Evolutionary conservation across 2,888 invertebrate genomes (phyloP).

Genomic region (Lithophane semibrunnea): DNA sequence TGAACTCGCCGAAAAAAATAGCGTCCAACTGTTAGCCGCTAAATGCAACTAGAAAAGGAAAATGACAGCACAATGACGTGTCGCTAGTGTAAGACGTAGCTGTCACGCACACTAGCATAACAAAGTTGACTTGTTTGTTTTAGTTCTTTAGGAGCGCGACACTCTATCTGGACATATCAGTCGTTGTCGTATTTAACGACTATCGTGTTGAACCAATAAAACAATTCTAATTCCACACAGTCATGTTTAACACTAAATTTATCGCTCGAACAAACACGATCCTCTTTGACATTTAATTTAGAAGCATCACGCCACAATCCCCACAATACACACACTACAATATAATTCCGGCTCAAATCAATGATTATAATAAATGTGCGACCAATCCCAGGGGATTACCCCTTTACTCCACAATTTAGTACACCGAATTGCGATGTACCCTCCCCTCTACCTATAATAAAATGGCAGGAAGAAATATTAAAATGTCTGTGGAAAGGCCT

Average conservation of each 20-base stretch:
- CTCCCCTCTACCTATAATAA: conserved; percentile 35
- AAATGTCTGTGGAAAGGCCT: conserved; percentile 41
- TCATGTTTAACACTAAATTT: conserved; percentile 46
- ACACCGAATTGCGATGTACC: conserved; percentile 47
- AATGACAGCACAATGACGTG: too few species aligned
- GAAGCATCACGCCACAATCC: conserved; percentile 35
- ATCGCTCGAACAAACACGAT: conserved; percentile 24
- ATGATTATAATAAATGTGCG: conserved; percentile 52
- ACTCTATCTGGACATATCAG: too few species aligned
- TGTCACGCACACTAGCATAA: too few species aligned
- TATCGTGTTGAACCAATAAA: conserved; percentile 15
- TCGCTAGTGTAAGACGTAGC: too few species aligned
- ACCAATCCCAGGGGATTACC: conserved; percentile 24
- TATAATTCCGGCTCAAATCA: conserved; percentile 55
- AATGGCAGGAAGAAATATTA: conserved; percentile 47
- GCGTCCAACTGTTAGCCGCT: too few species aligned
- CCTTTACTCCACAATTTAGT: conserved; percentile 49
- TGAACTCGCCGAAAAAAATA: too few species aligned
- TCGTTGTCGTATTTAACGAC: too few species aligned
- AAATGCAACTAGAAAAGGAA: too few species aligned
- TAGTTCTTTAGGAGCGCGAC: too few species aligned
- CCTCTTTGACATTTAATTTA: conserved; percentile 52
- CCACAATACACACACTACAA: conserved; percentile 40
- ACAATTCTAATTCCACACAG: neutral
- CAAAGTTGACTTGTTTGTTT: too few species aligned